phyloP scores from a whole-genome alignment of 2,888 invertebrate genomes.

The Drosophila helvetica region DNA sequence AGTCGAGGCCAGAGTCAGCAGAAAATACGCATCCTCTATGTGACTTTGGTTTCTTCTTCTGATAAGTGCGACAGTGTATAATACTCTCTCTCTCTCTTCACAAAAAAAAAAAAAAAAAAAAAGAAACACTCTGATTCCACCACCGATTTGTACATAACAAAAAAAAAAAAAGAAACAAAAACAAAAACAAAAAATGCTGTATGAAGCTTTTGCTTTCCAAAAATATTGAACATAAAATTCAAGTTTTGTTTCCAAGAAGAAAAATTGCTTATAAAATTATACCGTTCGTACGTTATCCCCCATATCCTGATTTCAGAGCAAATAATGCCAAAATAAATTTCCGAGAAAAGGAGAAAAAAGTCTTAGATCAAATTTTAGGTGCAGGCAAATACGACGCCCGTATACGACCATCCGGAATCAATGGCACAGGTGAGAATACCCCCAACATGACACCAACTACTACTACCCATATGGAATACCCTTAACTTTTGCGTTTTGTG shows the following conservation, averaged over 20 bases:
- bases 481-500: not conserved
- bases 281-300: constrained; percentile 82
- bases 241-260: constrained; percentile 28
- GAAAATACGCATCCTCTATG: constrained; percentile 43
- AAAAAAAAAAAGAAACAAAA: too few species aligned
- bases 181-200: constrained; percentile 53
- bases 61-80: constrained; percentile 82
- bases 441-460: not conserved
- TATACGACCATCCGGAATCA: constrained; percentile 96
- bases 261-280: constrained; percentile 68
- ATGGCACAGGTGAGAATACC: constrained; percentile 92
- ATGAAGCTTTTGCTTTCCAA: constrained; percentile 50
- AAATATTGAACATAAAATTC: constrained; percentile 53
- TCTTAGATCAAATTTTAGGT: constrained; percentile 95
- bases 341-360: constrained; percentile 96
- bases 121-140: constrained; percentile 25
- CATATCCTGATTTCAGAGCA: constrained; percentile 87
- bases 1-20: constrained; percentile 72
- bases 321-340: constrained; percentile 93
- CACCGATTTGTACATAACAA: constrained; percentile 63
- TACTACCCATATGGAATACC: not conserved
- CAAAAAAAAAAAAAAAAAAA: constrained; percentile 18
- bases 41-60: constrained; percentile 80
- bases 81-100: constrained; percentile 21
- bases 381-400: constrained; percentile 96